These are phyloP conservation scores for Electrona antarctica DNA, from an alignment of 2,113 vertebrate genomes.

Conservation along the genomic window DNA sequence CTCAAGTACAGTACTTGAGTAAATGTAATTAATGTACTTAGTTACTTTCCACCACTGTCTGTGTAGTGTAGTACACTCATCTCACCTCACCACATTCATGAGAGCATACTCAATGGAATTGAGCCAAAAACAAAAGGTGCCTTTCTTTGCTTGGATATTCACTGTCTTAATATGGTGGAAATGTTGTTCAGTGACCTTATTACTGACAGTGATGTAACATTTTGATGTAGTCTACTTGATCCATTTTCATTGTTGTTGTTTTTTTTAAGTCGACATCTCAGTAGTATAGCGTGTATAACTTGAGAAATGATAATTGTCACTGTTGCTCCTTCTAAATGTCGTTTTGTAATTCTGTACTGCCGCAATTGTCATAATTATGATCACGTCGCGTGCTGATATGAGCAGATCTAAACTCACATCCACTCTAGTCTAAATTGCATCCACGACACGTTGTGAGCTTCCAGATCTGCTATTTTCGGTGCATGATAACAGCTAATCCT, in stretches of 20 bases:
- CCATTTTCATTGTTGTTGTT: constrained; percentile 58
- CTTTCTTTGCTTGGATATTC: constrained; percentile 65
- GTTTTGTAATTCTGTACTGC: constrained; percentile 61
- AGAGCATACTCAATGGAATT: constrained; percentile 54
- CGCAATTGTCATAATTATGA: constrained; percentile 39
- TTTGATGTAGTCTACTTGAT: constrained; percentile 62
- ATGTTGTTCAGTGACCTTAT: constrained; percentile 66
- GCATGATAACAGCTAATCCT: too few species aligned
- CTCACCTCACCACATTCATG: constrained; percentile 63
- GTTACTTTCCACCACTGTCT: too few species aligned
- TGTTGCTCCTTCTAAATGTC: constrained; percentile 57
- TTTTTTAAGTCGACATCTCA: constrained; percentile 50
- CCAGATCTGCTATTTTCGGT: too few species aligned
- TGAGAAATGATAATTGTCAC: constrained; percentile 63
- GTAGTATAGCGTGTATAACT: constrained; percentile 54
- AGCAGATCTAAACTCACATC: constrained; percentile 25
- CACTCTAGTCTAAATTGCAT: constrained; percentile 26
- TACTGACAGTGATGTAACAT: constrained; percentile 64
- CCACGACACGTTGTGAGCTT: too few species aligned
- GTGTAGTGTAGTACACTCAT: constrained; percentile 25
- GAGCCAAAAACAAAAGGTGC: constrained; percentile 52
- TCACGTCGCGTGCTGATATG: constrained; percentile 32
- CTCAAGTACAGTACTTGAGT: too few species aligned
- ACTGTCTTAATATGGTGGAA: constrained; percentile 59
- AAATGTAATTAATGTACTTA: too few species aligned